phyloP scores from a whole-genome alignment of 2,113 vertebrate species.

The Scomber scombrus region DNA sequence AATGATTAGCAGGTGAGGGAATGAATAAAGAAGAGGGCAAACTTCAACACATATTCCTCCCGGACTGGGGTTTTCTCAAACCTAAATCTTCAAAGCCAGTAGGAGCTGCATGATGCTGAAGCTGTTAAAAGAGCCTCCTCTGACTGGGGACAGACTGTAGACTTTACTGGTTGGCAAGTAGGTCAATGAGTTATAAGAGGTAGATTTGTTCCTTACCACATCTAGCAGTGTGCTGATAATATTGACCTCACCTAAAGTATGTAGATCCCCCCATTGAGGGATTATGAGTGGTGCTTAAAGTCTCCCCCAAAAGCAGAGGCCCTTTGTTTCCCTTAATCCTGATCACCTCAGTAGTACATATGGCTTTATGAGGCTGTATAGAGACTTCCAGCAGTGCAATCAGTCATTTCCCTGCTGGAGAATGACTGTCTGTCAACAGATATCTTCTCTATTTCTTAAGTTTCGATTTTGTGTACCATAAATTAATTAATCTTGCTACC shows the following conservation, averaged over 20 bases:
- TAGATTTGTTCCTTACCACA: slow-evolving; percentile 35
- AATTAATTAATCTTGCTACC: not conserved
- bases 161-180: slow-evolving; percentile 57
- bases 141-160: slow-evolving; percentile 54
- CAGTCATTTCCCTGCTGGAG: slow-evolving; percentile 3
- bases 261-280: slow-evolving; percentile 19
- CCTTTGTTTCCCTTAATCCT: slow-evolving; percentile 9
- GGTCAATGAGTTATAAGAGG: slow-evolving; percentile 60
- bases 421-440: slow-evolving; percentile 10
- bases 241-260: slow-evolving; percentile 21
- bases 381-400: slow-evolving; percentile 18
- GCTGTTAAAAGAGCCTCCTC: slow-evolving; percentile 59
- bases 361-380: not conserved
- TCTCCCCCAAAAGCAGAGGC: not conserved
- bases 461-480: not conserved
- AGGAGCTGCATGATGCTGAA: slow-evolving; percentile 60
- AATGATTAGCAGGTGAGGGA: slow-evolving; percentile 69
- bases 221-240: slow-evolving; percentile 27
- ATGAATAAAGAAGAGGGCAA: slow-evolving; percentile 62
- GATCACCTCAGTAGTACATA: slow-evolving; percentile 4
- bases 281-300: slow-evolving; percentile 2
- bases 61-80: slow-evolving; percentile 55
- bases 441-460: not conserved
- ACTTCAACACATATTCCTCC: slow-evolving; percentile 65
- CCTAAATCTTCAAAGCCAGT: slow-evolving; percentile 70